These are phyloP conservation scores for Empidonax alnorum DNA, from an alignment of 2,113 vertebrate species.

Conservation along the genomic window DNA sequence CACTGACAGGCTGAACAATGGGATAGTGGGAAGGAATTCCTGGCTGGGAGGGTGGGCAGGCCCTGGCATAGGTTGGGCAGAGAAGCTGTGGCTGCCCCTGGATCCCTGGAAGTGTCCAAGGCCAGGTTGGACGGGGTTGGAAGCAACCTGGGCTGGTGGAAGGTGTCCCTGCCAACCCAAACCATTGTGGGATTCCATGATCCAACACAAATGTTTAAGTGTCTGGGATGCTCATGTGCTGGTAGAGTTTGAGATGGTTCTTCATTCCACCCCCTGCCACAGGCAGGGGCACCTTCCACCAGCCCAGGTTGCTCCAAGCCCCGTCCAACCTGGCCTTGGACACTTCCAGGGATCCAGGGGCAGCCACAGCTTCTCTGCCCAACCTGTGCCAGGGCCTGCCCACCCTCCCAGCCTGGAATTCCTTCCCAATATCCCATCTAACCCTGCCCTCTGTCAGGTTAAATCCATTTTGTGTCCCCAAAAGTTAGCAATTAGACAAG, in stretches of 20 bases:
- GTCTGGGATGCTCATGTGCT: rapidly evolving
- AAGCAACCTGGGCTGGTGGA: rapidly evolving
- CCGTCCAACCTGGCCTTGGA: rapidly evolving
- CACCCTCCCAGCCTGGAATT: not conserved
- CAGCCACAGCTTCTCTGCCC: not conserved
- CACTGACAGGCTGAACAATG: not conserved
- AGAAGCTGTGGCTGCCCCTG: not conserved
- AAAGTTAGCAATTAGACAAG: not conserved
- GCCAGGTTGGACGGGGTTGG: not conserved
- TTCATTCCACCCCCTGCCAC: not conserved
- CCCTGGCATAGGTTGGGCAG: not conserved
- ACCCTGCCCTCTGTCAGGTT: not conserved
- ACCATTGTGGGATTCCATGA: not conserved
- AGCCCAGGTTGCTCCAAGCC: rapidly evolving
- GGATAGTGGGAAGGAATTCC: not conserved
- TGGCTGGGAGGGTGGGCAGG: not conserved
- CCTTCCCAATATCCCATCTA: not conserved
- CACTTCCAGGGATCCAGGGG: not conserved
- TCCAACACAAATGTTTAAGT: too few relatives aligned
- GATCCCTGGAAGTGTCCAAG: not conserved
- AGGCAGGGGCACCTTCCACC: not conserved
- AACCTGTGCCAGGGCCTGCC: not conserved
- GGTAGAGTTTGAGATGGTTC: not conserved
- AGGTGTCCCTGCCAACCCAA: not conserved
- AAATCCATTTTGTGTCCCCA: not conserved